Percentiles rank a stretch among this genome's conserved stretches.
These are phyloP conservation scores for Dipus sagitta DNA, from an alignment of 2,797 vertebrate genomes.

Conservation along the genomic window DNA sequence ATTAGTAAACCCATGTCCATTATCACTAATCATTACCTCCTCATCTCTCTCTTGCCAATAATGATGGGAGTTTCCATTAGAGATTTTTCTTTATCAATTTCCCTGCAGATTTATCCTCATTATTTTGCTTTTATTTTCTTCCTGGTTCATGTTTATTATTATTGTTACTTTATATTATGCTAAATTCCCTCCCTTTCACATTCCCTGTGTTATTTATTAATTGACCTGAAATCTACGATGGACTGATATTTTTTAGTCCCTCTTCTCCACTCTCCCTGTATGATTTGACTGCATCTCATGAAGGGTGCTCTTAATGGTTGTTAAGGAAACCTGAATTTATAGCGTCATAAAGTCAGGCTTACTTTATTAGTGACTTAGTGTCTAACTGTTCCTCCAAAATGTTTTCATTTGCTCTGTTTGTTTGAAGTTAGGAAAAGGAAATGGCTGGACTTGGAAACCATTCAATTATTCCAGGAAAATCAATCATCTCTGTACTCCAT, in stretches of 20 bases:
- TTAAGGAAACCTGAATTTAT: constrained; percentile 67
- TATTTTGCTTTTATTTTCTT: neutral
- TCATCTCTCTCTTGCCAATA: constrained; percentile 9
- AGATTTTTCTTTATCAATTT: neutral
- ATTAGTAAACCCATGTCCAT: neutral
- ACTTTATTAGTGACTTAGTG: neutral
- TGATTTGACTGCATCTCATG: constrained; percentile 43
- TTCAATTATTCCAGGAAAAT: constrained; percentile 31
- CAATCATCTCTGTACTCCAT: neutral
- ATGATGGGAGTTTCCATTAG: constrained; percentile 24
- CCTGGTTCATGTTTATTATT: neutral
- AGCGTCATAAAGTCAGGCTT: constrained; percentile 11
- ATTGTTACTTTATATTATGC: neutral
- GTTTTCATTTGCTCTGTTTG: constrained; percentile 50
- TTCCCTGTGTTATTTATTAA: neutral
- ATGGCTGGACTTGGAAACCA: neutral
- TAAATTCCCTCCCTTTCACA: neutral
- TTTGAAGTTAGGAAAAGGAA: neutral
- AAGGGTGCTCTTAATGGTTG: constrained; percentile 45
- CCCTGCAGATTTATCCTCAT: neutral
- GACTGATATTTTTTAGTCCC: neutral
- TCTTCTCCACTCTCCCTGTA: constrained; percentile 34
- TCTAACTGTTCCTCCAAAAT: constrained; percentile 24
- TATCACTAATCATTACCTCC: constrained; percentile 51
- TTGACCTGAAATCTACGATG: neutral